Conservation (phyloP, 1,140 invertebrate genomes). For the Euglossa dilemma region DNA sequence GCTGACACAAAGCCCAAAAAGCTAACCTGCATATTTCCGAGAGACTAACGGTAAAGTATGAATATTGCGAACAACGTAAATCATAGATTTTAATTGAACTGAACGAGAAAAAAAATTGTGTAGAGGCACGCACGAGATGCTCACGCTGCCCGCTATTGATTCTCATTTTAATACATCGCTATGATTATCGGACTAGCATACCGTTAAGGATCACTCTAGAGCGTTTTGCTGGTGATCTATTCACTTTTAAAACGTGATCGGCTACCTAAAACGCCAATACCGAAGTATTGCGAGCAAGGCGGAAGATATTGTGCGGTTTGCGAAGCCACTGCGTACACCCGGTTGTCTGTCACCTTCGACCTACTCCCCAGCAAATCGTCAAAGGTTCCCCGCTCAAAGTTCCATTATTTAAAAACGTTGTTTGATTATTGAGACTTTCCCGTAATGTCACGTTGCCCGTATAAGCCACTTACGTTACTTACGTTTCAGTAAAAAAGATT, state of each 20-base stretch:
- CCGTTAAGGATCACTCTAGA: constrained; percentile 59
- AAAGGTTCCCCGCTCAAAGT: constrained; percentile 60
- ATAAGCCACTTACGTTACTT: constrained; percentile 79
- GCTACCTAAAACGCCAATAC: constrained; percentile 61
- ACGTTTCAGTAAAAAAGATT: constrained; percentile 86
- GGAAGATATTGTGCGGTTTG: constrained; percentile 63
- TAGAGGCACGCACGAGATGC: constrained; percentile 65
- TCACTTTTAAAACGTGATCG: constrained; percentile 58
- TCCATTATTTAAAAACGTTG: constrained; percentile 58
- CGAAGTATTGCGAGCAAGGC: constrained; percentile 57
- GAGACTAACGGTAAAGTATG: neutral
- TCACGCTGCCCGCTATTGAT: constrained; percentile 73
- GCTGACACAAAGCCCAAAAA: constrained; percentile 35
- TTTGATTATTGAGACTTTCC: constrained; percentile 49
- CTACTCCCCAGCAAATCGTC: constrained; percentile 74
- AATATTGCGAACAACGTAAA: neutral
- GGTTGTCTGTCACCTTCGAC: constrained; percentile 79
- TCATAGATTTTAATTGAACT: constrained; percentile 14
- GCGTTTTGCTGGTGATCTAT: constrained; percentile 52
- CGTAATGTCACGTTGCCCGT: constrained; percentile 55
- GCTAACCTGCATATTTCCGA: constrained; percentile 47
- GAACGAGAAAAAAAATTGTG: constrained; percentile 20
- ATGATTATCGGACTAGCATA: constrained; percentile 66
- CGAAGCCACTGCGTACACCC: constrained; percentile 72
- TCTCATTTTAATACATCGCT: constrained; percentile 71